Percentiles rank a stretch among this genome's conserved stretches.
phyloP scores from a whole-genome alignment of 2,113 vertebrate genomes.

The Mormyrus lacerda region DNA sequence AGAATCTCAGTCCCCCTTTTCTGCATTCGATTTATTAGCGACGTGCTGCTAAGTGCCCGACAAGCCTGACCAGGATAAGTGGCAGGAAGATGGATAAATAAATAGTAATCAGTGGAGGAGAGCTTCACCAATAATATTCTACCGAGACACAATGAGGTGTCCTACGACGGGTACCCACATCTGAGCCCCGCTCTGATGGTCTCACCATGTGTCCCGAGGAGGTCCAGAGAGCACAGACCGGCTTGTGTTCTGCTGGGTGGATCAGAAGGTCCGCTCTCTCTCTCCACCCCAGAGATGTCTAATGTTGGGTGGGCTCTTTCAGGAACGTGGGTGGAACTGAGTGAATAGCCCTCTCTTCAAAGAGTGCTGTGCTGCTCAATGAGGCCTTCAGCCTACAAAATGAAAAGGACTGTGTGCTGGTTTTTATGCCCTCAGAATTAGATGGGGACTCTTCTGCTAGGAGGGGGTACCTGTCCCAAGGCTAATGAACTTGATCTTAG shows the following conservation, averaged over 20 bases:
- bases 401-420: background rate
- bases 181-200: background rate
- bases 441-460: background rate
- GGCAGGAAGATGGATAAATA: background rate
- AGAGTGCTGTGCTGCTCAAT: background rate
- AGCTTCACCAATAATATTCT: background rate
- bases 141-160: background rate
- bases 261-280: background rate
- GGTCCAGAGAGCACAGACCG: background rate
- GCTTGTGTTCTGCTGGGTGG: background rate
- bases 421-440: background rate
- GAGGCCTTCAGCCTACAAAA: background rate
- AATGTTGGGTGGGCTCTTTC: background rate
- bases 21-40: background rate
- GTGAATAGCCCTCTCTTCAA: conserved; percentile 3
- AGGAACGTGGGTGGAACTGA: background rate
- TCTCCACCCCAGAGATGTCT: background rate
- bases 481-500: background rate
- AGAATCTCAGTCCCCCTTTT: background rate
- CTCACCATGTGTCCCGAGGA: background rate
- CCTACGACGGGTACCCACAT: background rate
- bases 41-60: background rate
- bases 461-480: background rate
- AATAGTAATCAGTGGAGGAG: background rate
- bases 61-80: background rate